Evolutionary conservation across 2,113 vertebrate species (phyloP), one percentile per base, ranked within the genome.

Genomic region (Spheniscus mendiculus): DNA sequence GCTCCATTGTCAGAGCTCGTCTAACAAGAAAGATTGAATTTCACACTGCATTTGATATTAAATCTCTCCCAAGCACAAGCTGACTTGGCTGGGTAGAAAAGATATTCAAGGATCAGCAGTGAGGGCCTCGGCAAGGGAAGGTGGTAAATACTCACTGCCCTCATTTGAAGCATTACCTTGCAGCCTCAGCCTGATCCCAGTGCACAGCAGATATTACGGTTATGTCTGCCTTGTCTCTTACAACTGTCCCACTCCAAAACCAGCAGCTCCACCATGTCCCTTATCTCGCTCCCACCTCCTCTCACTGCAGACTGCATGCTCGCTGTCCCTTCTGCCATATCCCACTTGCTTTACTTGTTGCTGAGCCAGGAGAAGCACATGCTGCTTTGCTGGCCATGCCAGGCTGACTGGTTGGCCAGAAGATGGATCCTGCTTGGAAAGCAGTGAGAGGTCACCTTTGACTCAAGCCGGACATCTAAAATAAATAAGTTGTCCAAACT

Each of bases 1-100:
- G 89, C 65, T 96, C 95, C 89, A 97, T 96, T 98, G 94, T 97
- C 96, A 96, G 89, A 94, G 95, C 72, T 92, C 55, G 19, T 92
- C 90, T 97, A 90, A 96, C 95, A 96, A 94, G 88, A 97, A 91
- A 97, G 95, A 94, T 97, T 97, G 97, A 93, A 96, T 98, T 98
- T 98, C 97, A 97, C 95, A 94, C 93, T 45, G 67, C 1, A 80
- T 95, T 96, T 97, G 90, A 96, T 97, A 97, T 90, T 96, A 97
- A 96, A 96, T 94, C 93, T 94, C 93, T 97, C 94, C 79, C 93
- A 83, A 91, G 89, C 84, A 61, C 95, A 92, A 71, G 82, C 92
- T 82, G 88, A 95, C 87, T 93, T 90, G 93, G 73, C 88, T 93
- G 89, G n/a, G 67, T 53, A 77, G 76, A 77, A 95, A 95, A 96